These are phyloP conservation scores for Semnornis frantzii DNA, from an alignment of 2,113 vertebrate genomes.

Conservation along the genomic window DNA sequence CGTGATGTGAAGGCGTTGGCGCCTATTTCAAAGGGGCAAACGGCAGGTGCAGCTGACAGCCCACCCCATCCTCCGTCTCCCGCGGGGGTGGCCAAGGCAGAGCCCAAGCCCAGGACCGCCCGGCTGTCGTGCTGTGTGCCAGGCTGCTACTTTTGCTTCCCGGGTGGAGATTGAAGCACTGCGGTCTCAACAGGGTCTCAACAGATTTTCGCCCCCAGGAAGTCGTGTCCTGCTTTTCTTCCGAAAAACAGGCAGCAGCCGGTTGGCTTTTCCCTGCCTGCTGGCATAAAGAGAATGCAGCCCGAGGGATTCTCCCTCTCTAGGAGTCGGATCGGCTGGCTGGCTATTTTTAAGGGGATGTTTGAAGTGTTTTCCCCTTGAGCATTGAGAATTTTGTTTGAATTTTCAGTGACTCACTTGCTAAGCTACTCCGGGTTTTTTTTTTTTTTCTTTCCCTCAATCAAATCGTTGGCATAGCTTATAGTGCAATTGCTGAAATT, in stretches of 20 bases:
- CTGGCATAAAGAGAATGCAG: not conserved
- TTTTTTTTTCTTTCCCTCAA: not conserved
- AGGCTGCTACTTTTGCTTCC: rapidly evolving
- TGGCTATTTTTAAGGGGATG: too few relatives aligned
- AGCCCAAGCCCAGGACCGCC: not conserved
- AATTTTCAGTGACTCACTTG: not conserved
- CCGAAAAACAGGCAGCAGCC: rapidly evolving
- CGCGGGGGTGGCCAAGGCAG: too few relatives aligned
- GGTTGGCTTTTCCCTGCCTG: not conserved
- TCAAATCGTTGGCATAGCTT: not conserved
- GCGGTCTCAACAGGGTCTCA: too few relatives aligned
- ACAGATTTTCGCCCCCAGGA: rapidly evolving
- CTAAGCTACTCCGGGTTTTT: not conserved
- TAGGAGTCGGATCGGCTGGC: not conserved
- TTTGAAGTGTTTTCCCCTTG: not conserved
- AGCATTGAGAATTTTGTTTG: not conserved
- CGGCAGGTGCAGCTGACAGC: not conserved
- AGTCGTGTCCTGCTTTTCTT: rapidly evolving
- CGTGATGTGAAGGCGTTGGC: not conserved
- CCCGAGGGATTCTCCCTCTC: not conserved
- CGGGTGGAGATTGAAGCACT: rapidly evolving
- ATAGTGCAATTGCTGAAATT: not conserved
- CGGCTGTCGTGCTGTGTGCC: not conserved
- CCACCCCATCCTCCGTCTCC: too few relatives aligned
- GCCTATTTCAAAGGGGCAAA: not conserved